phyloP scores from a whole-genome alignment of 2,888 invertebrate species.

The Schrankia costaestrigalis region DNA sequence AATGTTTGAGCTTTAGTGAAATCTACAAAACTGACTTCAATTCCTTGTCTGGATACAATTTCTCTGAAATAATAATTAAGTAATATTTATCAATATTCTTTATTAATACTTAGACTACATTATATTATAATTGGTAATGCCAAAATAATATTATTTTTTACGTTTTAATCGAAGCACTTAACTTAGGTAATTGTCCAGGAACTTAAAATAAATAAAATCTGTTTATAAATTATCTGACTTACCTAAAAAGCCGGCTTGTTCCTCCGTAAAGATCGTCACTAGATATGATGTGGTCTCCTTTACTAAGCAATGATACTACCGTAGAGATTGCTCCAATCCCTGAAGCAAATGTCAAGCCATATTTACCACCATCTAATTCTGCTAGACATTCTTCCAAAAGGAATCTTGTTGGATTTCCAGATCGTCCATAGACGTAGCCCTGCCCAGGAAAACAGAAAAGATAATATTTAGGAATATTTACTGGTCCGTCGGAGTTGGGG shows the following conservation, averaged over 20 bases:
- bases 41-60: conserved; percentile 26
- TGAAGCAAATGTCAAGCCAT: conserved; percentile 88
- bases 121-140: too few species aligned
- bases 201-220: too few species aligned
- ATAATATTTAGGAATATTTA: too few species aligned
- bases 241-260: conserved; percentile 80
- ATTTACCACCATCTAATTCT: conserved; percentile 88
- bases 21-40: conserved; percentile 25
- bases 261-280: conserved; percentile 95
- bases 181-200: too few species aligned
- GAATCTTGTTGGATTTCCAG: conserved; percentile 92
- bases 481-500: too few species aligned
- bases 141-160: too few species aligned
- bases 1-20: conserved; percentile 8
- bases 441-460: too few species aligned
- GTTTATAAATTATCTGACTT: background rate
- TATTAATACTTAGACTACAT: too few species aligned
- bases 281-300: conserved; percentile 91
- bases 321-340: conserved; percentile 90
- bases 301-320: conserved; percentile 83
- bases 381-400: conserved; percentile 91
- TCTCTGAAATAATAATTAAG: background rate
- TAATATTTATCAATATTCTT: background rate
- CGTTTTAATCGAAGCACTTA: background rate
- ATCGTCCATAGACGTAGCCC: conserved; percentile 89